Evolutionary conservation across 2,797 vertebrate genomes (phyloP).

Genomic region (Selene dorsalis): DNA sequence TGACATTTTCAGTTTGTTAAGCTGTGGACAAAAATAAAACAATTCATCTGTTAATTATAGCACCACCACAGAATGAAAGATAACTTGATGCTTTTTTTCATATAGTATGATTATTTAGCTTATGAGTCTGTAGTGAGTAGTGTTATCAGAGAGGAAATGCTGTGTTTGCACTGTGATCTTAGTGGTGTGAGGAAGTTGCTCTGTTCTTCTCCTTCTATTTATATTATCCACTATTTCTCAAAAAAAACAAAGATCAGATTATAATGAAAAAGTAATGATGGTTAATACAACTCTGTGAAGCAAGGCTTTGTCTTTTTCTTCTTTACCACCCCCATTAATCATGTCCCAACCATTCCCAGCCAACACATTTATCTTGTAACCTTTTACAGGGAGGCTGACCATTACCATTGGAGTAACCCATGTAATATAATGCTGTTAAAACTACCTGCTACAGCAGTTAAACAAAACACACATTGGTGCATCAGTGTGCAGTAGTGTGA

Average conservation of each 20-base stretch:
- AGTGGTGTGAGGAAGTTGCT: background rate
- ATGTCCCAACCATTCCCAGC: background rate
- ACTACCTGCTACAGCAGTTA: background rate
- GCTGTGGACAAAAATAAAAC: background rate
- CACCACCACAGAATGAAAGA: background rate
- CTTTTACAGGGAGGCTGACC: background rate
- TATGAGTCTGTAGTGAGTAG: background rate
- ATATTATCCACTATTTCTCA: background rate
- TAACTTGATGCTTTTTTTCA: background rate
- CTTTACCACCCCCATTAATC: background rate
- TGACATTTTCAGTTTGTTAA: background rate
- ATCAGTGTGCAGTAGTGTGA: background rate
- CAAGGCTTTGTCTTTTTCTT: background rate
- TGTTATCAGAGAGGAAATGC: background rate
- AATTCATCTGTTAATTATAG: background rate
- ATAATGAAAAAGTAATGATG: background rate
- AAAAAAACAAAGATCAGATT: background rate
- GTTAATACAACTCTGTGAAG: background rate
- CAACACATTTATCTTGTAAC: background rate
- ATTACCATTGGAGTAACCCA: background rate
- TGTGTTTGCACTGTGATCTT: background rate
- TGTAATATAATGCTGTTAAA: background rate
- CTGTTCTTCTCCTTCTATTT: background rate
- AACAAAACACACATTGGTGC: background rate
- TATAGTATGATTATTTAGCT: background rate